Base-by-base conservation (phyloP, 2,888 invertebrate species). In the Eugnorisma glareosa region DNA sequence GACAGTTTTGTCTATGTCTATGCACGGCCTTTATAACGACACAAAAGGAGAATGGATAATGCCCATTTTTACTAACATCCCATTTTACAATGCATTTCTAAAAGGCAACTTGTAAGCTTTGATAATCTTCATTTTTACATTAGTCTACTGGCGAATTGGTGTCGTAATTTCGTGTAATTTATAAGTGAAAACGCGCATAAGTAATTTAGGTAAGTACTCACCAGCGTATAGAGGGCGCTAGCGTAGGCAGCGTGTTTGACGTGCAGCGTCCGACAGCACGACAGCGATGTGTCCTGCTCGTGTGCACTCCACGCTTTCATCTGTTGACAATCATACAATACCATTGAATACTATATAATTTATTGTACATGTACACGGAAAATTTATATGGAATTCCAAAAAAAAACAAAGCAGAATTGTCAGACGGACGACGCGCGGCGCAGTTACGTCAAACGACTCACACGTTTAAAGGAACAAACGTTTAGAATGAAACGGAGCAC, bases 171-270 rank as follows among this genome's bases (percentile, higher is more conserved):
- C 54, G n/a, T 51, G 10, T n/a, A 28, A 61, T 61, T 15, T 4
- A 24, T 13, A 5, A 35, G 21, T 35, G 10, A 2, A 37, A 31
- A 13, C 3, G 6, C 37, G 8, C 18, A 10, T 24, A 13, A 59
- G 24, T 31, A 79, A 21, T n/a, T n/a, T n/a, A n/a, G n/a, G n/a
- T n/a, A n/a, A 31, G 21, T 31, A 96, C 98, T 97, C 93, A 98
- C 98, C 97, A 98, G 94, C 80, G 98, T 98, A 92, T 98, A 98
- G 90, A 98, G 97, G 81, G 98, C 98, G 92, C 98, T 98, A 83
- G 97, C 97, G 90, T 98, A 97, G 72, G 98, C 98, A 81, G 98
- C 97, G 94, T 98, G 98, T 93, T 98, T 97, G 86, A 98, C 97
- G 95, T 98, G 98, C 86, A 98, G 93, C 88, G 97, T 96, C 87